A percentile compares a stretch with the other conserved stretches of the same genome.
These are phyloP conservation scores for Choristoneura rosaceana DNA, from an alignment of 2,888 invertebrate genomes.

Conservation along the genomic window DNA sequence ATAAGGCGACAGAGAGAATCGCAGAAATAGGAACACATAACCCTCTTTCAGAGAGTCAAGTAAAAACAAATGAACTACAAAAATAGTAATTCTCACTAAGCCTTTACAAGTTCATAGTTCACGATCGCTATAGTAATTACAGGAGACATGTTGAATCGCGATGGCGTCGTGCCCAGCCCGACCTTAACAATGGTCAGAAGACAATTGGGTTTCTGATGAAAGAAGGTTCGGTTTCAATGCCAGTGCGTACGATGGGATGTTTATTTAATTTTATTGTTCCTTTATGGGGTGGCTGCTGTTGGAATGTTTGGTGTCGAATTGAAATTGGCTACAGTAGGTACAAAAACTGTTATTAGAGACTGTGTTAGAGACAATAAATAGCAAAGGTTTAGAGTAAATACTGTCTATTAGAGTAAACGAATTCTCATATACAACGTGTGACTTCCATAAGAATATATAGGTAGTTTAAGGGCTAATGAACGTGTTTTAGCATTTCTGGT, in stretches of 20 bases:
- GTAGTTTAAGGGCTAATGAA: no score
- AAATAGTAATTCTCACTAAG: conserved; percentile 25
- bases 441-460: no score
- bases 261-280: background rate
- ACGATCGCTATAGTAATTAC: conserved; percentile 58
- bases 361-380: no score
- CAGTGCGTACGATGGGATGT: conserved; percentile 12
- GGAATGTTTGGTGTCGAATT: background rate
- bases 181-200: conserved; percentile 49
- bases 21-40: no score
- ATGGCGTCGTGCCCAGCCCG: conserved; percentile 51
- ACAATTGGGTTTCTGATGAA: conserved; percentile 12
- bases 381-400: no score
- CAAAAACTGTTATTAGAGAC: no score
- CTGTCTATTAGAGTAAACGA: no score
- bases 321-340: background rate
- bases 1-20: no score
- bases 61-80: no score
- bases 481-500: no score
- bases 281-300: background rate
- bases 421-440: no score
- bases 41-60: no score
- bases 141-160: conserved; percentile 54
- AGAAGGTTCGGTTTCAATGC: conserved; percentile 22
- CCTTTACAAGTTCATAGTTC: conserved; percentile 65